These are phyloP conservation scores for Crocuta crocuta DNA, from an alignment of 2,113 vertebrate species.

Conservation along the genomic window DNA sequence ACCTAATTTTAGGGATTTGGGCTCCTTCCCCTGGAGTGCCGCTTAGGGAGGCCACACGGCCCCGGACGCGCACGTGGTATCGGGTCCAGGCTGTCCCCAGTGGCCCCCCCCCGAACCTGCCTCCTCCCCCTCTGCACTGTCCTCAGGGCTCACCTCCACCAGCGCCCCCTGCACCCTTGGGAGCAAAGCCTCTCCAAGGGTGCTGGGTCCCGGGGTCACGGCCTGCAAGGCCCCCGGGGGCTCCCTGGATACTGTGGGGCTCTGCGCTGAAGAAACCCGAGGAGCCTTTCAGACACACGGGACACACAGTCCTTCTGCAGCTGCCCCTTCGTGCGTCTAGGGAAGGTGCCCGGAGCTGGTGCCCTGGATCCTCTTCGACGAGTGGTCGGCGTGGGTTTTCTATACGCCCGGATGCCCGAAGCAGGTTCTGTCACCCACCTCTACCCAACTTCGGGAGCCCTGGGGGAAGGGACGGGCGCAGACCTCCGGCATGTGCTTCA, in stretches of 20 bases:
- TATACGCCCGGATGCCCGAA: background rate
- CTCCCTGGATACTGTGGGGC: background rate
- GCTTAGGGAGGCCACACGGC: background rate
- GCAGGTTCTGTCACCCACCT: too few relatives aligned
- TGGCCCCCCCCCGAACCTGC: background rate
- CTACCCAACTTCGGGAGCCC: background rate
- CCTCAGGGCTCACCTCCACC: background rate
- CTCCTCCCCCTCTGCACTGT: background rate
- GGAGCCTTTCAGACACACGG: too few relatives aligned
- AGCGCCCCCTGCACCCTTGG: background rate
- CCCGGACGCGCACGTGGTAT: accelerated
- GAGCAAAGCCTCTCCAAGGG: background rate
- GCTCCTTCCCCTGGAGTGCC: background rate
- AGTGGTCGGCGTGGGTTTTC: background rate
- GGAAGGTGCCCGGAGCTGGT: accelerated
- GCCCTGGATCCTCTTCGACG: background rate
- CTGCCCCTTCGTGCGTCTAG: background rate
- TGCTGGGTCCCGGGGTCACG: background rate
- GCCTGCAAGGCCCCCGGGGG: background rate
- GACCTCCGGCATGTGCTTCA: too few relatives aligned
- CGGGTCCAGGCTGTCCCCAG: background rate
- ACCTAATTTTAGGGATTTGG: background rate
- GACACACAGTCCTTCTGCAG: background rate
- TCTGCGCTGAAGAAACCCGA: background rate
- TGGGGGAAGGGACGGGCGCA: background rate